Percentiles rank a stretch among this genome's conserved stretches.
Evolutionary conservation across 2,113 vertebrate genomes (phyloP).

Genomic region (Sceloporus undulatus): DNA sequence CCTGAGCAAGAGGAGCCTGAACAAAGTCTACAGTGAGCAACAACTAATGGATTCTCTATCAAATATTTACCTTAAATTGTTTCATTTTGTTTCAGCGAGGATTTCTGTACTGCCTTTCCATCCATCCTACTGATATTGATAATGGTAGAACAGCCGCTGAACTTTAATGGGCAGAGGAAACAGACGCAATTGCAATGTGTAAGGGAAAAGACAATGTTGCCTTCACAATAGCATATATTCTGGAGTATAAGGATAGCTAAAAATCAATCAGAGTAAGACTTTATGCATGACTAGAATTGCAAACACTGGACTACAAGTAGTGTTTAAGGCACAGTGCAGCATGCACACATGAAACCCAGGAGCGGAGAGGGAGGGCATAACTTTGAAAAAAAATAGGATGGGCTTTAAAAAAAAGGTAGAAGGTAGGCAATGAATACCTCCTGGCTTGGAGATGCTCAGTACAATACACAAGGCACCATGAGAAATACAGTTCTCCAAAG

Average conservation of each 20-base stretch:
- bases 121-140: not conserved
- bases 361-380: not conserved
- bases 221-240: not conserved
- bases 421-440: too few relatives aligned
- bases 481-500: not conserved
- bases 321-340: not conserved
- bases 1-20: not conserved
- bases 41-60: not conserved
- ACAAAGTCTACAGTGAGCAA: not conserved
- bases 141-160: not conserved
- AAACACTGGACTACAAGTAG: not conserved
- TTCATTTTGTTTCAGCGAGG: slow-evolving; percentile 2
- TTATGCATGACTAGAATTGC: not conserved
- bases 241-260: not conserved
- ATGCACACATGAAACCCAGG: not conserved
- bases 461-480: not conserved
- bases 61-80: not conserved
- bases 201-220: not conserved
- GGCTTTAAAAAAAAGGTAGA: not conserved
- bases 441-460: too few relatives aligned
- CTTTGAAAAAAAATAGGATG: not conserved
- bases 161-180: slow-evolving; percentile 14
- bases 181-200: not conserved
- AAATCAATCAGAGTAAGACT: not conserved
- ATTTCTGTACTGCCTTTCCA: not conserved